Evolutionary conservation across 2,888 invertebrate species (phyloP), one percentile per base, ranked within the genome.

Genomic region (Lycocerus yunnanus): DNA sequence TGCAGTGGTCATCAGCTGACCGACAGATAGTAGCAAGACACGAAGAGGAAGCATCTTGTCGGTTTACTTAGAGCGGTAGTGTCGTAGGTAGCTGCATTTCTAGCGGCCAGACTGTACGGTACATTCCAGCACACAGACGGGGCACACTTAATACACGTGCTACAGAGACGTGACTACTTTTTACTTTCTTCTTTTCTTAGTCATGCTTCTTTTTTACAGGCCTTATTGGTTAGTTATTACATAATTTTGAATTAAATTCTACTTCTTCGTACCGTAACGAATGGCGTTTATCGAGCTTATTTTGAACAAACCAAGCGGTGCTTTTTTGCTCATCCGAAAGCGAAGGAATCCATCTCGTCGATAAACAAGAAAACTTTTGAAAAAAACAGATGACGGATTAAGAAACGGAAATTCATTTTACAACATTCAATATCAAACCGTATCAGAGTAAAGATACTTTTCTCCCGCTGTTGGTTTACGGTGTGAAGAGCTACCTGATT

Each of bases 141-240:
- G 61, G 82, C 83, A 83, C 83, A 83, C 84, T 82, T 78, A 79
- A 76, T 81, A 80, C 84, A 81, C 84, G 84, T 84, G 84, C 82
- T 82, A 77, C 76, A 68, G 74, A 68, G 75, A 79, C 83, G 82
- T 82, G 83, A 81, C 81, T 77, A 75, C 75, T 78, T 80, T 80
- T 79, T 77, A 73, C 74, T 71, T 69, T 73, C 72, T 75, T 68
- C 43, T 68, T 68, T 75, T 68, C 66, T 73, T 43, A 43, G 43
- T 43, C 43, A 43, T 43, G 43, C 6, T 43, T n/a, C 43, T 43
- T 43, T 43, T 43, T 43, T 43, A n/a, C 43, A 43, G 43, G 43
- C 43, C 43, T 43, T 43, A 43, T 43, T 43, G 43, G 21, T n/a
- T n/a, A n/a, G n/a, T n/a, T n/a, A 43, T 43, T 43, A 43, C n/a